phyloP scores from a whole-genome alignment of 2,113 vertebrate genomes.

The Alligator mississippiensis region DNA sequence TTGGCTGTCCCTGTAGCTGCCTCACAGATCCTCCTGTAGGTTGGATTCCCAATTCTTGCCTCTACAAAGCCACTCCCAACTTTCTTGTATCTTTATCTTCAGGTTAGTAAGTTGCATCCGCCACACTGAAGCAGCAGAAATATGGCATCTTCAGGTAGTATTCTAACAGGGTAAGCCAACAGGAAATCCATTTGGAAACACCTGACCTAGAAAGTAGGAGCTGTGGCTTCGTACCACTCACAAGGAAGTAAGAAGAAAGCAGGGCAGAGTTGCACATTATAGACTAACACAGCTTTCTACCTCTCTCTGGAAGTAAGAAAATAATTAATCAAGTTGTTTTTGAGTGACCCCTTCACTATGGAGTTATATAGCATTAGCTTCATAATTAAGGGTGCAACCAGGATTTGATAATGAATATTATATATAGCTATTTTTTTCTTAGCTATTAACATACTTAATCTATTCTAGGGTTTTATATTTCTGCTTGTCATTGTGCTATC shows the following conservation, averaged over 20 bases:
- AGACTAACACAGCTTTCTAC: neutral
- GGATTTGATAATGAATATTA: neutral
- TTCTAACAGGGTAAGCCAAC: neutral
- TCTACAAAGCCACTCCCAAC: neutral
- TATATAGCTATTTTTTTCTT: neutral
- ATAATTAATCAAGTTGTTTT: slow-evolving; percentile 23
- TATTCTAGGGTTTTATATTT: neutral
- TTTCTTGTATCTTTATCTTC: neutral
- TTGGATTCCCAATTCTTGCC: neutral
- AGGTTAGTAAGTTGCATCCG: neutral
- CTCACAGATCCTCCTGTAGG: too few relatives aligned
- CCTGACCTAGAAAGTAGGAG: too few relatives aligned
- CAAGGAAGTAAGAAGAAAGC: too few relatives aligned
- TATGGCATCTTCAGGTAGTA: neutral
- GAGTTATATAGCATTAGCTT: too few relatives aligned
- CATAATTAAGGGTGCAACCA: too few relatives aligned
- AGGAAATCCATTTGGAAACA: too few relatives aligned
- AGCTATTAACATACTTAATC: neutral
- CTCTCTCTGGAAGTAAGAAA: neutral
- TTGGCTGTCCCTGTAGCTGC: neutral
- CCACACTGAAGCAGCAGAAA: neutral
- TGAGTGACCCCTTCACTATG: neutral
- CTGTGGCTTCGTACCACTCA: too few relatives aligned
- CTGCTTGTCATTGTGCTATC: neutral
- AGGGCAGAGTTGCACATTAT: too few relatives aligned